These are phyloP conservation scores for Ptyas mucosa DNA, from an alignment of 2,113 vertebrate genomes.

Conservation along the genomic window DNA sequence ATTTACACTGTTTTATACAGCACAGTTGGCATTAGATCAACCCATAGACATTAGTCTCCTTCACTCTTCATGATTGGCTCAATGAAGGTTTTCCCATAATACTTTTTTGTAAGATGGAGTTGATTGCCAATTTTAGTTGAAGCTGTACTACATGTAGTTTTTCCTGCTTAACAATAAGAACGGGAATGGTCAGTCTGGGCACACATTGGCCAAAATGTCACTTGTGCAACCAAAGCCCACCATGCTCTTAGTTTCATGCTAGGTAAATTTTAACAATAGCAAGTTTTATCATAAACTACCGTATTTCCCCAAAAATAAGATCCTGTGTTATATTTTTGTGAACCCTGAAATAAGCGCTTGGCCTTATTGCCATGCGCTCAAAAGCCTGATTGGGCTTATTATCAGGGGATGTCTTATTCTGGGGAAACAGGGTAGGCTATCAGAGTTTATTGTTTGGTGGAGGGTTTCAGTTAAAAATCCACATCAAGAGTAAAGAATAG, in stretches of 20 bases:
- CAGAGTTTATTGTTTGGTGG: background rate
- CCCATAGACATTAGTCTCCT: background rate
- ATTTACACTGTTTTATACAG: background rate
- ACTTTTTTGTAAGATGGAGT: background rate
- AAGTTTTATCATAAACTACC: background rate
- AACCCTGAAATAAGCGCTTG: too few relatives aligned
- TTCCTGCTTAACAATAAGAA: background rate
- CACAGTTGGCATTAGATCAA: background rate
- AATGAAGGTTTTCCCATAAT: background rate
- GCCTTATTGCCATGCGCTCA: too few relatives aligned
- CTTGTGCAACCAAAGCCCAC: background rate
- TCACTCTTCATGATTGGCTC: background rate
- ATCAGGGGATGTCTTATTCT: too few relatives aligned
- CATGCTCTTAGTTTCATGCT: background rate
- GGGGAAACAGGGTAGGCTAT: background rate
- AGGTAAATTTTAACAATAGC: background rate
- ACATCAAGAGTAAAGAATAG: background rate
- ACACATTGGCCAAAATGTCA: background rate
- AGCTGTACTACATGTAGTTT: background rate
- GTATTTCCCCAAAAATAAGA: too few relatives aligned
- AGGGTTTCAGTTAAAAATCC: background rate
- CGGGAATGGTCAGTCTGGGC: background rate
- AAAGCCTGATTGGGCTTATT: too few relatives aligned
- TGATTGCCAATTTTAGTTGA: background rate
- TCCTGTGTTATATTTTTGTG: too few relatives aligned